phyloP scores from a whole-genome alignment of 2,888 invertebrate genomes.

The Prenolepis imparis region DNA sequence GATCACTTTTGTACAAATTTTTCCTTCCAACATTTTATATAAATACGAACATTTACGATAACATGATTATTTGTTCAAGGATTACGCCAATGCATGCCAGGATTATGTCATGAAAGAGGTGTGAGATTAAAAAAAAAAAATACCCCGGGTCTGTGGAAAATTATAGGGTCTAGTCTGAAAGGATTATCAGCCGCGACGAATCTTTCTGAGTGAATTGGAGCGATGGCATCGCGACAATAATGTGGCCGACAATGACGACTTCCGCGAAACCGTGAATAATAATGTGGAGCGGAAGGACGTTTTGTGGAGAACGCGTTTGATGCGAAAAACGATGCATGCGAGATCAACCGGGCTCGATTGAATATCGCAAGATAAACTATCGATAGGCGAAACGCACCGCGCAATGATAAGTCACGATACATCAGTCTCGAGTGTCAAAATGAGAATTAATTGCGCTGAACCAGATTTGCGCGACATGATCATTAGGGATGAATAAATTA shows the following conservation, averaged over 20 bases:
- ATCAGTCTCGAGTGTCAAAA: neutral
- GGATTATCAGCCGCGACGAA: conserved; percentile 57
- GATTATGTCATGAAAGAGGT: neutral
- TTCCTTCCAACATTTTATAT: neutral
- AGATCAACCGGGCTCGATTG: too few species aligned
- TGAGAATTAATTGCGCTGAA: conserved; percentile 15
- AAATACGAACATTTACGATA: neutral
- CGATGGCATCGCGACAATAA: conserved; percentile 51
- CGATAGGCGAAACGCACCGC: neutral
- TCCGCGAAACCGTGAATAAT: conserved; percentile 59
- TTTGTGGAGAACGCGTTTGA: conserved; percentile 52
- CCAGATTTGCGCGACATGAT: neutral
- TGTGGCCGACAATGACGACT: conserved; percentile 64
- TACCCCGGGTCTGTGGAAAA: neutral
- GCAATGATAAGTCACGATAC: neutral
- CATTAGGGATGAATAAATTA: neutral
- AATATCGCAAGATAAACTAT: conserved; percentile 9
- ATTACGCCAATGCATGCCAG: neutral
- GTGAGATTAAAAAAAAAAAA: conserved; percentile 7
- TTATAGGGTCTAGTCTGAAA: neutral
- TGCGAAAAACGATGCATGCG: neutral
- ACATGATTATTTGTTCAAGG: neutral
- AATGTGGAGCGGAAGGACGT: conserved; percentile 64
- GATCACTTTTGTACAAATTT: neutral
- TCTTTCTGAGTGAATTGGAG: conserved; percentile 61